phyloP scores from a whole-genome alignment of 2,888 invertebrate species.

The Eupelmus urozonus region DNA sequence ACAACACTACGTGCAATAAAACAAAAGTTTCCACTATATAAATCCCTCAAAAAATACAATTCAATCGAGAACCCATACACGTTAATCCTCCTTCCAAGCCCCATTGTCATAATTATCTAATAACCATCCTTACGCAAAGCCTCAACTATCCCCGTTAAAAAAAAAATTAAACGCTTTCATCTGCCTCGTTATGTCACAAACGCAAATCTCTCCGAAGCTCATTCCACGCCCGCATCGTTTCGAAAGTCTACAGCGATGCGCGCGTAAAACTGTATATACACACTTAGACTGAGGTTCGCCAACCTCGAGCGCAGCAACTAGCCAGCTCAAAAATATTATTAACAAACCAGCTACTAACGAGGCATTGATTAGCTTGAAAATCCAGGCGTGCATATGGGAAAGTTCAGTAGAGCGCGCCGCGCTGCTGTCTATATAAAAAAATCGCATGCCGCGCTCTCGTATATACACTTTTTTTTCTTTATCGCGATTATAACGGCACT shows the following conservation, averaged over 20 bases:
- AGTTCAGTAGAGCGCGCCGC: slow-evolving; percentile 45
- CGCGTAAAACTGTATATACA: not conserved
- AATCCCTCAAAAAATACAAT: too few relatives aligned
- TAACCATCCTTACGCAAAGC: too few relatives aligned
- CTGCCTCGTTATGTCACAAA: too few relatives aligned
- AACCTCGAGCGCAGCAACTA: too few relatives aligned
- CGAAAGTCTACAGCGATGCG: not conserved
- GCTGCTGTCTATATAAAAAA: too few relatives aligned
- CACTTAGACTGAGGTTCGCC: too few relatives aligned
- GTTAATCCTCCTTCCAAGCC: too few relatives aligned
- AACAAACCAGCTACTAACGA: not conserved
- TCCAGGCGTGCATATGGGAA: not conserved
- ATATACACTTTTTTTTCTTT: not conserved
- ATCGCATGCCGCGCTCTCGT: not conserved
- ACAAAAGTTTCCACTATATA: too few relatives aligned
- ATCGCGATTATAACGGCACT: not conserved
- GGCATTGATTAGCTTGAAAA: slow-evolving; percentile 29
- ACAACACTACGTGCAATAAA: too few relatives aligned
- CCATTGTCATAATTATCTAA: too few relatives aligned
- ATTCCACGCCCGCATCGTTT: not conserved
- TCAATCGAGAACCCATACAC: too few relatives aligned
- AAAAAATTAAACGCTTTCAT: slow-evolving; percentile 10
- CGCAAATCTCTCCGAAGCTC: not conserved
- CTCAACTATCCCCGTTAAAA: not conserved
- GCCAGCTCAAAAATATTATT: too few relatives aligned